Evolutionary conservation across 1,140 invertebrate species (phyloP), one percentile per base, ranked within the genome.

Genomic region (Hylyphantes graminicola): DNA sequence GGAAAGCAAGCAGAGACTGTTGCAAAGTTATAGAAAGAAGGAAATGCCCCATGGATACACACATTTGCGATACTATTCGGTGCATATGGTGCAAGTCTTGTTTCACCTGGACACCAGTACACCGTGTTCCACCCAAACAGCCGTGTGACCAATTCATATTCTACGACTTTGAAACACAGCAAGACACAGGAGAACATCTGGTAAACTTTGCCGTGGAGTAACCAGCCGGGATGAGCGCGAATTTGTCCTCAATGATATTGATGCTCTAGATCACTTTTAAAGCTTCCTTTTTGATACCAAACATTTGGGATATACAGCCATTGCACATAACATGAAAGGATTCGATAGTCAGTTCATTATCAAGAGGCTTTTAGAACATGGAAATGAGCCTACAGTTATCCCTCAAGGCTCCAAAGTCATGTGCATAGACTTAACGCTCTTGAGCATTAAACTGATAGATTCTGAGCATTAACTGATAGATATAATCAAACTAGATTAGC

Each of bases 321-420:
- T 86, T 17, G 55, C 63, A 21, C 85, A 82, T 17, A 81, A 86
- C 53, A 54, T 64, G 67, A 74, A 76, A 53, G 85, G 54, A 17
- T 82, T 63, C 51, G 77, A 15, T 19, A 5, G 65, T 53, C 54
- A 50, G 17, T 86, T 86, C 55, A 21, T 82, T 21, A 11, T 76
- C 19, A 13, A 11, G 13, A 63, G 10, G 35, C n/a, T 82, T 11
- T 70, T 86, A 17, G 11, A 74, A 53, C 51, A 64, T 10, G 51
- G 51, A 6, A 55, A 79, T n/a, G n/a, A n/a, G n/a, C n/a, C n/a
- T n/a, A n/a, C n/a, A 48, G 55, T 79, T 53, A 85, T 79, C 9
- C 51, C 21, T 12, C 67, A 59, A 61, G 73, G 82, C 8, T 57
- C 17, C 17, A 78, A 73, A 15, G 48, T 76, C 21, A 63, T 68